Evolutionary conservation across 2,888 invertebrate genomes (phyloP).

Genomic region (Omphaloscelis lunosa): DNA sequence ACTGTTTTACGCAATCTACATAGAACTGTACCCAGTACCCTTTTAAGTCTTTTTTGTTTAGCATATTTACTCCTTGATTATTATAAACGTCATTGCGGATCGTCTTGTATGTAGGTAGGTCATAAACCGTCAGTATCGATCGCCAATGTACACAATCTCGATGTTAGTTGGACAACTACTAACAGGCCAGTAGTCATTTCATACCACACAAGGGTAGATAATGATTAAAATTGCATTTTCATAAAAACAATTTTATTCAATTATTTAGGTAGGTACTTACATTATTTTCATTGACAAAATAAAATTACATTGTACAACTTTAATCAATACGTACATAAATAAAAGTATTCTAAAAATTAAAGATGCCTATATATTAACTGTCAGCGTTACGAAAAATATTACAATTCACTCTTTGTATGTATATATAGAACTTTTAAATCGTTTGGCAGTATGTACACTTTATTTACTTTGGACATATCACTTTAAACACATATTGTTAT

Average conservation of each 20-base stretch:
- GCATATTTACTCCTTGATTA: background rate
- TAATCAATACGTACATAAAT: conserved; percentile 65
- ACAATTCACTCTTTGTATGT: conserved; percentile 67
- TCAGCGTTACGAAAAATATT: conserved; percentile 70
- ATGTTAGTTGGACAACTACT: background rate
- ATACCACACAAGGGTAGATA: background rate
- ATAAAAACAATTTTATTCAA: conserved; percentile 68
- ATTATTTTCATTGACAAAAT: conserved; percentile 62
- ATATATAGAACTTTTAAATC: conserved; percentile 66
- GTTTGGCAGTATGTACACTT: conserved; percentile 70
- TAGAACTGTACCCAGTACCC: background rate
- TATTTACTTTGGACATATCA: conserved; percentile 67
- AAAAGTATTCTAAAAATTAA: conserved; percentile 65
- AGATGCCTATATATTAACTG: conserved; percentile 58
- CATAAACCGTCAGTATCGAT: background rate
- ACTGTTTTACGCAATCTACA: background rate
- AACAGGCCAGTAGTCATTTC: background rate
- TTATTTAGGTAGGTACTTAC: conserved; percentile 62
- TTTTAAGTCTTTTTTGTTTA: background rate
- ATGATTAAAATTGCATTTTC: conserved; percentile 35
- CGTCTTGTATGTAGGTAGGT: background rate
- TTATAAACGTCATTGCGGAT: background rate
- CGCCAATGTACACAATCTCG: background rate
- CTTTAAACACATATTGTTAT: conserved; percentile 66
- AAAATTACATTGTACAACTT: conserved; percentile 64